Base-by-base conservation (phyloP, 1,140 invertebrate species). In the Ganaspis sp. region DNA sequence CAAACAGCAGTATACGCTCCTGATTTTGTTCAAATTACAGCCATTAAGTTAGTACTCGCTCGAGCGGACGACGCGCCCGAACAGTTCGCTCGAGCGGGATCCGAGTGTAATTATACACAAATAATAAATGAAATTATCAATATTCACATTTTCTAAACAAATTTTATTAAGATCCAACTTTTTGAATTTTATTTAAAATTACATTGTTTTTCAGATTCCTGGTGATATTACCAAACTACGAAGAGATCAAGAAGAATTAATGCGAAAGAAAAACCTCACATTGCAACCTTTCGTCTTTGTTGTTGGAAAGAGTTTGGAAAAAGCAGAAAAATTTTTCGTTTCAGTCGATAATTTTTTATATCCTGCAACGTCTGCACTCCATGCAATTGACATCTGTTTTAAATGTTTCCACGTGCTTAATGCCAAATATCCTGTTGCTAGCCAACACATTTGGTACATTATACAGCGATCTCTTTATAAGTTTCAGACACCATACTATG, bases 211-310 rank as follows among this genome's bases (percentile, higher is more conserved):
- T 12, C 40, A 77, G 76, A 74, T 45, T 45, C 12, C 72, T n/a
- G 64, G 72, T 45, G 58, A 77, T 58, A 37, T 77, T 17, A 19
- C 72, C 23, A 19, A 53, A n/a, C 0, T 53, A 4, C 76, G 23
- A 38, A 15, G 70, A 29, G 58, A 69, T n/a, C 23, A 34, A 23
- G 69, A 69, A 23, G 64, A 77, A 9, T 6, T 21, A 17, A 69
- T 77, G 54, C 12, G 17, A 5, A 23, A 49, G 0, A 19, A 74
- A 15, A 45, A 45, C n/a, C 21, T 73, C 34, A 73, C 40, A 19
- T 72, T 73, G 38, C 76, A 77, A 74, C 71, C 71, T 19, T 77
- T 74, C 29, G 45, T 77, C n/a, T 53, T 77, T 53, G 72, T 74
- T 19, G 76, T 77, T 11, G 54, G 76, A 34, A 8, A 26, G 17